Percentiles rank a stretch among this genome's conserved stretches.
Evolutionary conservation across 1,140 invertebrate species (phyloP).

Genomic region (Cylas formicarius): DNA sequence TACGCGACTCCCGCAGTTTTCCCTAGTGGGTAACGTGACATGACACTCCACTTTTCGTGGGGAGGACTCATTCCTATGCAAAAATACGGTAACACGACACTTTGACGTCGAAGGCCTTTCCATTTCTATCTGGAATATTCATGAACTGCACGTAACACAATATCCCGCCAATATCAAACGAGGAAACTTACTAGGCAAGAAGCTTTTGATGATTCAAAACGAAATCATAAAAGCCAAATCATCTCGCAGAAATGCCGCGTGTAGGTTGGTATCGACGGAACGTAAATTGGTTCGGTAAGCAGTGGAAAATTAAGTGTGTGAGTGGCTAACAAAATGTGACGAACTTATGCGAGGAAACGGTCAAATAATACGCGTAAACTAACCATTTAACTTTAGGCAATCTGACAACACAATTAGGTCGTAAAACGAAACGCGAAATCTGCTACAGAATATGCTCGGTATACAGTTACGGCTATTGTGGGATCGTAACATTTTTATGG

Average conservation of each 20-base stretch:
- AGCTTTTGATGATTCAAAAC: too few species aligned
- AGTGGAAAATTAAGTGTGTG: too few species aligned
- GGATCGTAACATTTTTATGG: conserved; percentile 38
- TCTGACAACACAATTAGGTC: conserved; percentile 38
- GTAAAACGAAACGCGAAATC: conserved; percentile 38
- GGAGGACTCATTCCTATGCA: conserved; percentile 17
- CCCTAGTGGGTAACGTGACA: conserved; percentile 27
- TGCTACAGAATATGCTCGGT: conserved; percentile 36
- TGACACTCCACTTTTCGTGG: conserved; percentile 32
- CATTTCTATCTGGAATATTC: conserved; percentile 21
- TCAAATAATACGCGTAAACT: conserved; percentile 31
- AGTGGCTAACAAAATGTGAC: too few species aligned
- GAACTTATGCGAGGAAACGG: conserved; percentile 23
- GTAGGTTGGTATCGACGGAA: too few species aligned
- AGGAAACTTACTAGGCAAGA: too few species aligned
- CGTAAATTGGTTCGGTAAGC: too few species aligned
- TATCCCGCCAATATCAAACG: too few species aligned
- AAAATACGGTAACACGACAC: conserved; percentile 32
- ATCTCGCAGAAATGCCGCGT: too few species aligned
- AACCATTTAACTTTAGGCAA: conserved; percentile 31
- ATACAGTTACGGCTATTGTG: conserved; percentile 37
- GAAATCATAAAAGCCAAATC: too few species aligned
- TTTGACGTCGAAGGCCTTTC: conserved; percentile 10
- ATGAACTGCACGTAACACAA: conserved; percentile 15
- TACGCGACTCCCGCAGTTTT: conserved; percentile 17